Evolutionary conservation across 2,113 vertebrate species (phyloP), one percentile per base, ranked within the genome.

Genomic region (Oreochromis spilurus): DNA sequence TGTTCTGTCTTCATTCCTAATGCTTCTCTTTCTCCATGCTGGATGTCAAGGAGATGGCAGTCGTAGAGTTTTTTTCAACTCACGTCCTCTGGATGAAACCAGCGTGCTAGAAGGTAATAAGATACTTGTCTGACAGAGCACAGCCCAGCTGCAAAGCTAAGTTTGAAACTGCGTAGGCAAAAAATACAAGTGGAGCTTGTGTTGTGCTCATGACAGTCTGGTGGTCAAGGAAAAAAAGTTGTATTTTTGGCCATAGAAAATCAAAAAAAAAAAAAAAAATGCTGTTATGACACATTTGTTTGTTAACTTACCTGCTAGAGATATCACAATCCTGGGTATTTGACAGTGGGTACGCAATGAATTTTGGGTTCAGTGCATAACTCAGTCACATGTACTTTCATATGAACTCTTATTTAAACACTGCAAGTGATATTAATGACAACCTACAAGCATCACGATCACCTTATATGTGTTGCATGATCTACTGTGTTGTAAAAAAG

Each of bases 141-240:
- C 54, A 87, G 80, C 58, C 58, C 87, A 78, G 87, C 87, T 87
- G 83, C 82, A 89, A 5, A 36, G 85, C 88, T 78, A 75, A 62
- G 52, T 60, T 65, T 84, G 86, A 79, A 90, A 92, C 57, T 53
- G 31, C 45, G 72, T 57, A 50, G 79, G 48, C 65, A 29, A 82
- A 45, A 87, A 88, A 92, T 85, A 79, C 65, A 67, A 88, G 79
- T 11, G 16, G 48, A 79, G 89, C 19, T 91, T 84, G 52, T 52
- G 72, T 87, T 89, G 87, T 84, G 29, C 55, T 72, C 36, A 26
- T 70, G 83, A 83, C 75, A 79, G 77, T 9, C 40, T 48, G 36
- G 36, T 79, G 70, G 82, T 75, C 17, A 3, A 50, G 54, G 45
- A 38, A 36, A 77, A 55, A 50, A 43, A 53, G n/a, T 82, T 50